Conservation (phyloP, 2,113 vertebrate genomes). For the Tyto alba region DNA sequence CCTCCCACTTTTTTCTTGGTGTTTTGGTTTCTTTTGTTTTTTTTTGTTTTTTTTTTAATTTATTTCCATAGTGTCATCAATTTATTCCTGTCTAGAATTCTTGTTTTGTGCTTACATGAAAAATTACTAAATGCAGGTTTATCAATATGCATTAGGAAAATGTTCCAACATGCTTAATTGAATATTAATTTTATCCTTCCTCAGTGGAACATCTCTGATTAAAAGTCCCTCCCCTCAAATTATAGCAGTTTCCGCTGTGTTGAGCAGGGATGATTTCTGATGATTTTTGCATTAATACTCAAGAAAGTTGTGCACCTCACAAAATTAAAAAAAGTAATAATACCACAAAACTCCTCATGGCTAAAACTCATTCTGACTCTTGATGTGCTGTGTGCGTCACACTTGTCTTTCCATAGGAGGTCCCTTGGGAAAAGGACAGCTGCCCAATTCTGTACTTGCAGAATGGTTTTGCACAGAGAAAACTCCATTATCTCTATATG, state of each 20-base stretch:
- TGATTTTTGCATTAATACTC: not conserved
- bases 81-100: not conserved
- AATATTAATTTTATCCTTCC: slow-evolving; percentile 3
- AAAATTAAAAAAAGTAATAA: not conserved
- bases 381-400: not conserved
- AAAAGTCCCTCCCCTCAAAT: not conserved
- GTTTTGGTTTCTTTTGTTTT: not conserved
- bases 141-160: not conserved
- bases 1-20: not conserved
- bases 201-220: not conserved
- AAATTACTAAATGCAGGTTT: not conserved
- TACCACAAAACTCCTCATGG: not conserved
- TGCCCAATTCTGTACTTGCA: not conserved
- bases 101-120: not conserved
- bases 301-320: not conserved
- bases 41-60: not conserved
- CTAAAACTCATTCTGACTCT: not conserved
- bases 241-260: not conserved
- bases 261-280: not conserved
- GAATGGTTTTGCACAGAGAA: not conserved
- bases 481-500: not conserved
- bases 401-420: not conserved
- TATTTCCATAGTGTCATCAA: not conserved
- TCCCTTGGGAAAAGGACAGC: not conserved
- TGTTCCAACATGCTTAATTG: not conserved